Conservation (phyloP, 1,140 invertebrate species). For the Mercenaria mercenaria region DNA sequence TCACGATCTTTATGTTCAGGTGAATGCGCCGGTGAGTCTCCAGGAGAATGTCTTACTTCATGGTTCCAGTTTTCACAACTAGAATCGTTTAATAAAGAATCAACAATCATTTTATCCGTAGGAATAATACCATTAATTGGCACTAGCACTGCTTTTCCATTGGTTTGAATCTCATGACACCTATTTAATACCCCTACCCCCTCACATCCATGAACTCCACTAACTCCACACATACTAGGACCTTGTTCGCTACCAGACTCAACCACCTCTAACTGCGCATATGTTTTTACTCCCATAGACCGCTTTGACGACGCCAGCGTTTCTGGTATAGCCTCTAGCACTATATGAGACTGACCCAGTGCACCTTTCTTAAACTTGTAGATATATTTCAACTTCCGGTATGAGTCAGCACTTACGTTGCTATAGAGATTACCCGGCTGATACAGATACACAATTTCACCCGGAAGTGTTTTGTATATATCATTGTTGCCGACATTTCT, state of each 20-base stretch:
- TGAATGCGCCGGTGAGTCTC: too few relatives aligned
- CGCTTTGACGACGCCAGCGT: constrained; percentile 57
- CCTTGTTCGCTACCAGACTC: constrained; percentile 37
- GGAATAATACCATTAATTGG: constrained; percentile 45
- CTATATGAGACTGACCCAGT: constrained; percentile 15
- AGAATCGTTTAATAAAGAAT: constrained; percentile 31
- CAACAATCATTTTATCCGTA: constrained; percentile 56
- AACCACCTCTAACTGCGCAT: constrained; percentile 58
- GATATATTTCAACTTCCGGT: constrained; percentile 31
- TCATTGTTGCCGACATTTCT: not conserved
- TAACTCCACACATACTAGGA: constrained; percentile 31
- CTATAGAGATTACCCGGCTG: not conserved
- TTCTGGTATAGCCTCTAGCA: constrained; percentile 59
- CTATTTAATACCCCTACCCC: not conserved
- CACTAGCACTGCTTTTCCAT: constrained; percentile 52
- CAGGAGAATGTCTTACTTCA: not conserved
- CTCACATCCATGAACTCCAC: constrained; percentile 5
- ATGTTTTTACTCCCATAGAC: constrained; percentile 56
- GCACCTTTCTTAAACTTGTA: constrained; percentile 13
- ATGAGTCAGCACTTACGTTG: not conserved
- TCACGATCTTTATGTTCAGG: not conserved
- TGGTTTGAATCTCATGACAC: constrained; percentile 22
- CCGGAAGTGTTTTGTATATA: constrained; percentile 4
- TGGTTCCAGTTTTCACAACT: constrained; percentile 24
- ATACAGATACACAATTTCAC: constrained; percentile 6